phyloP scores from a whole-genome alignment of 2,113 vertebrate species.

The Mystacornis crossleyi region DNA sequence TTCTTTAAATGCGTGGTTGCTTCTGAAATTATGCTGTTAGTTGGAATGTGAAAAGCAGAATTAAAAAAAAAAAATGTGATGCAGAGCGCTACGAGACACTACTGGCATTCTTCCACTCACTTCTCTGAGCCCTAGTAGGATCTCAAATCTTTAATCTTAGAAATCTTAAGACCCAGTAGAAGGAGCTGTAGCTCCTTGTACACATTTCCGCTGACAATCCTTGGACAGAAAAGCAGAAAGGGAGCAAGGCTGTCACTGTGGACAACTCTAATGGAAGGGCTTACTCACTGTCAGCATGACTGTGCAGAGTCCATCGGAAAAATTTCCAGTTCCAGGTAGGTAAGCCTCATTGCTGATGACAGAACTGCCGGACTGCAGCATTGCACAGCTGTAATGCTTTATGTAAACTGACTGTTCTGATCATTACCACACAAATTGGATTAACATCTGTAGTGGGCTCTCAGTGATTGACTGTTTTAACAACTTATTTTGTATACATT shows the following conservation, averaged over 20 bases:
- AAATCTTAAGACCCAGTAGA: constrained; percentile 25
- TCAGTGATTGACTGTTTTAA: constrained; percentile 5
- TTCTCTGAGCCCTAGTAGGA: not conserved
- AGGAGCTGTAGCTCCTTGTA: constrained; percentile 42
- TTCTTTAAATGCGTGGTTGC: not conserved
- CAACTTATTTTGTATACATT: not conserved
- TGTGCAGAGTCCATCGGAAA: not conserved
- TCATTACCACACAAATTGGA: constrained; percentile 43
- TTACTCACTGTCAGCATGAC: not conserved
- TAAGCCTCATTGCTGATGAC: not conserved
- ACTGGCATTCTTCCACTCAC: not conserved
- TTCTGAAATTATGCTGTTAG: constrained; percentile 16
- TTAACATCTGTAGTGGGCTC: constrained; percentile 14
- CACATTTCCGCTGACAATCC: not conserved
- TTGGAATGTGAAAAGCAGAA: not conserved
- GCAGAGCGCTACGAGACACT: not conserved
- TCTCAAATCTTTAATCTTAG: not conserved
- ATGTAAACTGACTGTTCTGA: constrained; percentile 19
- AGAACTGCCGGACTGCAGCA: not conserved
- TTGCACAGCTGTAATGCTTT: not conserved
- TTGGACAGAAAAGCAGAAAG: not conserved
- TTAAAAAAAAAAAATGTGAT: not conserved
- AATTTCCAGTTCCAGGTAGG: not conserved
- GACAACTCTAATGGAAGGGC: not conserved
- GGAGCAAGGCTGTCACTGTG: not conserved